These are phyloP conservation scores for Leucozona laternaria DNA, from an alignment of 2,888 invertebrate genomes.

Conservation along the genomic window DNA sequence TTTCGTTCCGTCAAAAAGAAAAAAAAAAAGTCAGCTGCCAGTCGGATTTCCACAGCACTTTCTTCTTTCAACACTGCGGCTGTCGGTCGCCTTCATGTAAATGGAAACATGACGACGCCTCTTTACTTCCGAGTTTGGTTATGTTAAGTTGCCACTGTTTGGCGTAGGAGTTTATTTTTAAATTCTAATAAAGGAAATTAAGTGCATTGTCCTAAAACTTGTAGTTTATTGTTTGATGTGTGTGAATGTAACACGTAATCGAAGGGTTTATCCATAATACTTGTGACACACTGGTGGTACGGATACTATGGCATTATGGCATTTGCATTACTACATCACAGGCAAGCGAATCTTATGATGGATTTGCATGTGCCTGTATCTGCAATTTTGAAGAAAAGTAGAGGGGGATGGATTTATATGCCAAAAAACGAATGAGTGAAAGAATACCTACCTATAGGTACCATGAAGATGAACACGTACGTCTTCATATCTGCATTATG, in stretches of 20 bases:
- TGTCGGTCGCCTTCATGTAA: constrained; percentile 3
- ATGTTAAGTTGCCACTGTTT: constrained; percentile 20
- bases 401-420: too few species aligned
- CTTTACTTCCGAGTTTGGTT: constrained; percentile 55
- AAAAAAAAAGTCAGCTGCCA: constrained; percentile 58
- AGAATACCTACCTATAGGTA: too few species aligned
- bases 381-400: too few species aligned
- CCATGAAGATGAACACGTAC: too few species aligned
- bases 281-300: too few species aligned
- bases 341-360: too few species aligned
- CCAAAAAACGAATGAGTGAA: too few species aligned
- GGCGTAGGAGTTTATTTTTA: constrained; percentile 58
- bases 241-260: not conserved
- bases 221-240: constrained; percentile 9
- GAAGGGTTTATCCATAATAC: constrained; percentile 28
- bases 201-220: constrained; percentile 38
- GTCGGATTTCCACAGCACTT: constrained; percentile 24
- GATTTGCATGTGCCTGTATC: too few species aligned
- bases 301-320: too few species aligned
- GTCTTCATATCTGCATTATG: too few species aligned
- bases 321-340: too few species aligned
- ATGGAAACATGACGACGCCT: constrained; percentile 63
- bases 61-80: not conserved
- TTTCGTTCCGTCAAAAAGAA: constrained; percentile 45
- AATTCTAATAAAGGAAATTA: not conserved